phyloP scores from a whole-genome alignment of 1,140 invertebrate species.

The Brachionus rubens region DNA sequence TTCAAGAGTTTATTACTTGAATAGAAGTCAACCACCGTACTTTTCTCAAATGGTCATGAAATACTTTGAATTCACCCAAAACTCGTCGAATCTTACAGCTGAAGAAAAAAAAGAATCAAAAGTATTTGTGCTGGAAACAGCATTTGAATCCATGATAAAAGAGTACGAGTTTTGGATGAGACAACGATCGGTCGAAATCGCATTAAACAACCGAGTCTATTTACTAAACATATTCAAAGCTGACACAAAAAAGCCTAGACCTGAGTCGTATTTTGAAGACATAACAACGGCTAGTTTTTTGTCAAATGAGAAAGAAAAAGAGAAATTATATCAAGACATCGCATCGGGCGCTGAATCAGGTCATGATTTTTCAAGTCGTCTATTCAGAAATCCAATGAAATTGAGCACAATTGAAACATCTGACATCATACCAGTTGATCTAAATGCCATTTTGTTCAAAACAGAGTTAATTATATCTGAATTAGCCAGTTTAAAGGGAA shows the following conservation, averaged over 20 bases:
- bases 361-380: slow-evolving; percentile 88
- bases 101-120: background rate
- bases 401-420: slow-evolving; percentile 63
- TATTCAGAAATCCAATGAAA: slow-evolving; percentile 65
- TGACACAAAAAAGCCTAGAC: slow-evolving; percentile 59
- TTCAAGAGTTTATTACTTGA: slow-evolving; percentile 77
- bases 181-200: background rate
- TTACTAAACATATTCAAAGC: background rate
- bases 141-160: slow-evolving; percentile 4
- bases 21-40: slow-evolving; percentile 80
- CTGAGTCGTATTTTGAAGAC: slow-evolving; percentile 80
- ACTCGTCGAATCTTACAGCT: background rate
- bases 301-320: slow-evolving; percentile 51
- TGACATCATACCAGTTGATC: slow-evolving; percentile 75
- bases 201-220: background rate
- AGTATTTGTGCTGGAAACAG: slow-evolving; percentile 10
- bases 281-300: slow-evolving; percentile 48
- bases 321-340: slow-evolving; percentile 73
- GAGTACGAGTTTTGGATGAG: slow-evolving; percentile 46
- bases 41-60: slow-evolving; percentile 72
- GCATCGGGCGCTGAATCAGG: slow-evolving; percentile 86
- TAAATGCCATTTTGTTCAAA: slow-evolving; percentile 74
- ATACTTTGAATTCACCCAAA: slow-evolving; percentile 15
- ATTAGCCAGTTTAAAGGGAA: slow-evolving; percentile 57
- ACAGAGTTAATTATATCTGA: slow-evolving; percentile 72